Evolutionary conservation across 1,140 invertebrate genomes (phyloP).

Genomic region (Cyrtorhinus lividipennis): DNA sequence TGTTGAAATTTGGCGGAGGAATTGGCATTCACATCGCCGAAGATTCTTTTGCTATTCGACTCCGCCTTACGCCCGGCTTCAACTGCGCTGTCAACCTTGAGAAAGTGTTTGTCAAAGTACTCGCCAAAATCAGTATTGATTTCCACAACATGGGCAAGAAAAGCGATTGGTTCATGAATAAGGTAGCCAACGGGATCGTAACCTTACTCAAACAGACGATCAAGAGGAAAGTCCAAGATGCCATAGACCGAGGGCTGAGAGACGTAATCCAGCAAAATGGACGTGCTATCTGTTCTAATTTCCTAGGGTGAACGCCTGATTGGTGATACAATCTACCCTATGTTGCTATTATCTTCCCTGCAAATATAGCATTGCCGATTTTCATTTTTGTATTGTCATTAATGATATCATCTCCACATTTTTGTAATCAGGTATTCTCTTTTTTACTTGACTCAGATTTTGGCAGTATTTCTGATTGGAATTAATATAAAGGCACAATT

Average conservation of each 20-base stretch:
- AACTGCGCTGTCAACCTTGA: neutral
- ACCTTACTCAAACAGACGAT: neutral
- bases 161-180: neutral
- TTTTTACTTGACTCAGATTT: no score
- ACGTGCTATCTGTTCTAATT: neutral
- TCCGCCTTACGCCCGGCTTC: neutral
- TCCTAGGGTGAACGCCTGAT: neutral
- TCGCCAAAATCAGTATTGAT: neutral
- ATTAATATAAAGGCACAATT: no score
- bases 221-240: neutral
- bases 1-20: neutral
- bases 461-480: no score
- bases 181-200: neutral
- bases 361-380: no score
- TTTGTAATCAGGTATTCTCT: no score
- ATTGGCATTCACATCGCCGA: neutral
- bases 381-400: no score
- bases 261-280: neutral
- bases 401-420: no score
- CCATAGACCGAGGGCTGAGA: neutral
- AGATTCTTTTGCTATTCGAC: neutral
- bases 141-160: neutral
- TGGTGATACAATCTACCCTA: no score
- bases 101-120: neutral
- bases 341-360: no score